Conservation (phyloP, 2,888 invertebrate species). For the Omphaloscelis lunosa region DNA sequence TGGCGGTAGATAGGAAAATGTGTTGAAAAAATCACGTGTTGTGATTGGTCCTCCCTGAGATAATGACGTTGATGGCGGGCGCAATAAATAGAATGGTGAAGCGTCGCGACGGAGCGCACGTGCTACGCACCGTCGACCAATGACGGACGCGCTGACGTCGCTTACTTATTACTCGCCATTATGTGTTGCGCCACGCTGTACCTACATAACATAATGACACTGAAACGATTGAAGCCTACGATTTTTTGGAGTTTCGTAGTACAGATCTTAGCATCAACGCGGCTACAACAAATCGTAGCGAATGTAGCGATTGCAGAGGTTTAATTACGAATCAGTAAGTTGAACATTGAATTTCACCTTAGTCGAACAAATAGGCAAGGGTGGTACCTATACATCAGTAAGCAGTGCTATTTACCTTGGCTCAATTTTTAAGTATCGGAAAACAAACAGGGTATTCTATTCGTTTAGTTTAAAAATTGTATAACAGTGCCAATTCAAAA, state of each 20-base stretch:
- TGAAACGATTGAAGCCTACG: slow-evolving; percentile 32
- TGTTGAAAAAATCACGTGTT: slow-evolving; percentile 53
- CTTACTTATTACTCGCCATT: slow-evolving; percentile 47
- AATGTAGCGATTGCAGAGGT: not conserved
- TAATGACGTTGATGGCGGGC: slow-evolving; percentile 67
- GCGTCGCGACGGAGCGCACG: slow-evolving; percentile 67
- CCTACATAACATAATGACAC: slow-evolving; percentile 9
- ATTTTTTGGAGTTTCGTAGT: not conserved
- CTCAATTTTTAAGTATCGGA: not conserved
- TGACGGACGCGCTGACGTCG: slow-evolving; percentile 62
- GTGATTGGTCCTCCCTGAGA: slow-evolving; percentile 72
- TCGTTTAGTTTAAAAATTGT: not conserved
- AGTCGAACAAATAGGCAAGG: not conserved
- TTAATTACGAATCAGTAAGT: not conserved
- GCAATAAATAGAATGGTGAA: slow-evolving; percentile 61
- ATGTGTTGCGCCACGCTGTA: slow-evolving; percentile 30
- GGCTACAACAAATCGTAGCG: not conserved
- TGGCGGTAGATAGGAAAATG: slow-evolving; percentile 49
- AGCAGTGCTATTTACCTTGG: not conserved
- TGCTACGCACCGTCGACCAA: slow-evolving; percentile 64
- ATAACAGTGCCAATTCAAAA: not conserved
- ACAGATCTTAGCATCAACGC: not conserved
- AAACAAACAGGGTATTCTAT: not conserved
- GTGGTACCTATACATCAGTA: not conserved
- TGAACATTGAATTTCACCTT: not conserved